phyloP scores from a whole-genome alignment of 2,113 vertebrate genomes.

The Hymenochirus boettgeri region DNA sequence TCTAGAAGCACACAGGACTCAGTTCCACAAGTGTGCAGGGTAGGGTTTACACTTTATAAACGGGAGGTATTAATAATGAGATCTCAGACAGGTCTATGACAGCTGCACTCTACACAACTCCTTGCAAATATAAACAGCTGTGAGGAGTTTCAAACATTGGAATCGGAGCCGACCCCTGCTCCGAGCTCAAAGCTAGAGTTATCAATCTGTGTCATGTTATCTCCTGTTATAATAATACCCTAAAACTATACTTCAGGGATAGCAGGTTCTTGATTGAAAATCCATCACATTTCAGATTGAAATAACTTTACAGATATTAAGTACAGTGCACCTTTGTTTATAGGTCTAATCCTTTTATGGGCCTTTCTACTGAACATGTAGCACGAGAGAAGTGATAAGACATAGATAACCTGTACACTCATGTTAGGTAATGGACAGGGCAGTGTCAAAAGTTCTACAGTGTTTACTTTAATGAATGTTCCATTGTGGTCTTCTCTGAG shows the following conservation, averaged over 20 bases:
- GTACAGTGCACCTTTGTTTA: too few relatives aligned
- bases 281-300: too few relatives aligned
- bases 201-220: background rate
- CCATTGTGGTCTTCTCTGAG: too few relatives aligned
- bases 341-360: too few relatives aligned
- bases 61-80: background rate
- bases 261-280: background rate
- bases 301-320: too few relatives aligned
- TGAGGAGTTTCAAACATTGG: slow-evolving; percentile 18
- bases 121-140: slow-evolving; percentile 8
- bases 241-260: background rate
- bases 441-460: too few relatives aligned
- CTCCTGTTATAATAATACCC: background rate
- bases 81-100: background rate
- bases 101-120: background rate
- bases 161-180: background rate
- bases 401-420: too few relatives aligned
- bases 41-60: background rate
- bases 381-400: too few relatives aligned
- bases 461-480: too few relatives aligned
- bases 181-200: background rate
- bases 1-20: background rate
- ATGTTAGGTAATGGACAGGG: too few relatives aligned
- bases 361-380: too few relatives aligned
- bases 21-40: background rate